Conservation (phyloP, 2,113 vertebrate genomes). For the Kryptolebias marmoratus region DNA sequence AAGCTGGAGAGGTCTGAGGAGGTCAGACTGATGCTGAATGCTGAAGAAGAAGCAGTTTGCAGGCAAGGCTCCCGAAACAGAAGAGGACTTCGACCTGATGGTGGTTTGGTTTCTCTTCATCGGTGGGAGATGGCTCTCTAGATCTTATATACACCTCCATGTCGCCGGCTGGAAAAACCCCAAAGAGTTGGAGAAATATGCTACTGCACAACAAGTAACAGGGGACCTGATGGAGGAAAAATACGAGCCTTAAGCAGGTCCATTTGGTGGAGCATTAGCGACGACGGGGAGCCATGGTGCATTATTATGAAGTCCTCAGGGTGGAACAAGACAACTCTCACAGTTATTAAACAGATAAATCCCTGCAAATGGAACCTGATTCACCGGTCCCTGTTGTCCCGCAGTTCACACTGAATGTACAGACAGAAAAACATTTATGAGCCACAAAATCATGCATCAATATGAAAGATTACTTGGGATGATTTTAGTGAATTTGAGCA, state of each 20-base stretch:
- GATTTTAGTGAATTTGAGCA: neutral
- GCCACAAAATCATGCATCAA: neutral
- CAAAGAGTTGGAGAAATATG: constrained; percentile 49
- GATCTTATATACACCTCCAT: constrained; percentile 61
- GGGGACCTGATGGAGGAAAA: constrained; percentile 54
- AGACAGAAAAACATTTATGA: constrained; percentile 22
- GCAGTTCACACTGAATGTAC: neutral
- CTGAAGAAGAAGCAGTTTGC: neutral
- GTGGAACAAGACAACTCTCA: constrained; percentile 41
- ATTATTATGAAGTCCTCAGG: constrained; percentile 69
- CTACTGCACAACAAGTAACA: constrained; percentile 36
- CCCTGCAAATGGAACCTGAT: constrained; percentile 60
- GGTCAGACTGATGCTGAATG: constrained; percentile 15
- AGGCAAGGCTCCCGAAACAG: neutral
- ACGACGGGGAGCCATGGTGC: constrained; percentile 44
- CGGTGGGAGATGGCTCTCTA: neutral
- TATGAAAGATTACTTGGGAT: neutral
- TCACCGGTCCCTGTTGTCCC: constrained; percentile 44
- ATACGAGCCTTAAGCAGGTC: constrained; percentile 58
- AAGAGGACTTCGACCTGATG: neutral
- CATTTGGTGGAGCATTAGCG: constrained; percentile 74
- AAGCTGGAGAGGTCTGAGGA: constrained; percentile 1
- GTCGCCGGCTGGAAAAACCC: neutral
- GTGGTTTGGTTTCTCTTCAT: constrained; percentile 14
- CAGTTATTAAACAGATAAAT: constrained; percentile 79